Percentiles rank a stretch among this genome's conserved stretches.
Conservation (phyloP, 2,113 vertebrate species). For the Probosciger aterrimus region DNA sequence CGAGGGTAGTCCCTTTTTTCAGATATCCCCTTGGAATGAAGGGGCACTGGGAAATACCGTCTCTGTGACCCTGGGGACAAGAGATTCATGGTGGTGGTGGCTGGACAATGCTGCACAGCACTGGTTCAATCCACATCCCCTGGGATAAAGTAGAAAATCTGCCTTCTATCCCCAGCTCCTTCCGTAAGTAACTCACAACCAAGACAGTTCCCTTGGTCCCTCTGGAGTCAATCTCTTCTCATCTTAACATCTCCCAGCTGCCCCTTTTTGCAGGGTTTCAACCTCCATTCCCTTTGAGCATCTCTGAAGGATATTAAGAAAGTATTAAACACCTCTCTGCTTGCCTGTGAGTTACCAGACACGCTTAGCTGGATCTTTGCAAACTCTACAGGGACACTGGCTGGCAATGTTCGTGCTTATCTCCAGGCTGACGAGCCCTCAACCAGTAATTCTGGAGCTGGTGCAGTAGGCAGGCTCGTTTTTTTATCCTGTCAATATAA, state of each 20-base stretch:
- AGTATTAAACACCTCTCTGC: background rate
- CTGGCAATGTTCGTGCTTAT: background rate
- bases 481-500: background rate
- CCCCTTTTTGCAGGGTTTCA: background rate
- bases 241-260: background rate
- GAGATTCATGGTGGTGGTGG: background rate
- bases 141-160: background rate
- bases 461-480: background rate
- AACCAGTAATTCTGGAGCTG: background rate
- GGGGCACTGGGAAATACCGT: background rate
- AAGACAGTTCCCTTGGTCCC: background rate
- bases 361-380: background rate
- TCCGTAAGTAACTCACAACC: background rate
- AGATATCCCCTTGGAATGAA: background rate
- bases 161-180: background rate
- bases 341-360: background rate
- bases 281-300: background rate
- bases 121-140: background rate
- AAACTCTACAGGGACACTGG: accelerated
- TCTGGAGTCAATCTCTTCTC: background rate
- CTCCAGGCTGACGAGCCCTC: background rate
- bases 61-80: background rate
- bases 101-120: background rate
- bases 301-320: background rate
- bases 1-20: background rate